Evolutionary conservation across 2,797 vertebrate species (phyloP), one percentile per base, ranked within the genome.

Genomic region (Oreonectes daqikongensis): DNA sequence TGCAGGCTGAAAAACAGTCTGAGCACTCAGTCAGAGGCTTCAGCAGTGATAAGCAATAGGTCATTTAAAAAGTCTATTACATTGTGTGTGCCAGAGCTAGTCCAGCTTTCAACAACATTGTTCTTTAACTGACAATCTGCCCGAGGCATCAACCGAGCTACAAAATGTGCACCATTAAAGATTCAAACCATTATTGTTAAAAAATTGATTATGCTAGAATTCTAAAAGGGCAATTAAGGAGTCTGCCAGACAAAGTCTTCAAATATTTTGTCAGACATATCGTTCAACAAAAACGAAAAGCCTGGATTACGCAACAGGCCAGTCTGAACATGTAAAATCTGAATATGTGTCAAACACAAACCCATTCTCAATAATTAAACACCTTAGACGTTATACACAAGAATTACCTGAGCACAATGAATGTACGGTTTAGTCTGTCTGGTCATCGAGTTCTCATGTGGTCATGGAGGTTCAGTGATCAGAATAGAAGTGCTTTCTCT

Each of bases 51-150:
- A 28, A 68, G 64, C 42, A 30, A 26, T 57, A 46, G 14, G 57
- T 79, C 75, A 76, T 79, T 83, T 82, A 82, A 66, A 79, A 79
- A 81, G 65, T 32, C 65, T 85, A 69, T 72, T 84, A 69, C 66
- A 53, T 70, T 40, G 68, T 65, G 76, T 60, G 77, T 79, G 69
- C 53, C 46, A 40, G 70, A 68, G 69, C 44, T 60, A 55, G 48
- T 79, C 35, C 48, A 52, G 78, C 69, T 79, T 79, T 79, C 61
- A 79, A 66, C 61, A 77, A 70, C 71, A 72, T 72, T 75, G 64
- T 78, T 81, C 70, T 75, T 40, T 67, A 52, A 52, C 22, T 75
- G 55, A 72, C 74, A 79, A 66, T 70, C 73, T 46, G 77, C 79
- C 66, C 1, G 32, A 66, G 69, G 82, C 72, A 79, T 63, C 26